Evolutionary conservation across 2,888 invertebrate genomes (phyloP).

Genomic region (Eubasilissa splendida): DNA sequence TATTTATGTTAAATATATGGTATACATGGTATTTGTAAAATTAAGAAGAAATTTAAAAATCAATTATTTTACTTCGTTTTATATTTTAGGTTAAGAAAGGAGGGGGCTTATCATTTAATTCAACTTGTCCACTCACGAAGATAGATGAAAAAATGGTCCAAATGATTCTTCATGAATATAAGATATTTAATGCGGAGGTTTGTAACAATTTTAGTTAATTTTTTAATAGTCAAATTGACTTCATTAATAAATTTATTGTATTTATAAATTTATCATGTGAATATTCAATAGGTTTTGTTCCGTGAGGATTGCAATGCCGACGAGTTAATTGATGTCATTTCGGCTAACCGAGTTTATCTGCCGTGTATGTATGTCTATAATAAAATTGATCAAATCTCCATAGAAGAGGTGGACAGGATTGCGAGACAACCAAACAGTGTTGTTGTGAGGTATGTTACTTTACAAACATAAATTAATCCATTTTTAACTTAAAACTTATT

Average conservation of each 20-base stretch:
- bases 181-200: constrained; percentile 95
- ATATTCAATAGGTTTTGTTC: constrained; percentile 80
- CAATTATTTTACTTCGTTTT: not conserved
- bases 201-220: constrained; percentile 19
- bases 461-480: no score
- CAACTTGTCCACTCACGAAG: constrained; percentile 93
- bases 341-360: constrained; percentile 95
- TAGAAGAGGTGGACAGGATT: constrained; percentile 97
- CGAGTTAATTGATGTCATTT: constrained; percentile 98
- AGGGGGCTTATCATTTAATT: constrained; percentile 97
- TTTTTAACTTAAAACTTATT: no score
- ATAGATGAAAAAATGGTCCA: constrained; percentile 98
- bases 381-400: constrained; percentile 99
- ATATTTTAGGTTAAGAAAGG: constrained; percentile 87
- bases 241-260: no score
- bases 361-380: constrained; percentile 99
- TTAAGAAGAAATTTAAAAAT: not conserved
- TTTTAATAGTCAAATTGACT: no score
- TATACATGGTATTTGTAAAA: not conserved
- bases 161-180: constrained; percentile 98
- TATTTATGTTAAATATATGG: constrained; percentile 16
- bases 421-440: constrained; percentile 90
- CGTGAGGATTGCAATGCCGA: constrained; percentile 96
- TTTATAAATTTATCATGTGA: no score
- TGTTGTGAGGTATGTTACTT: constrained; percentile 84